Conservation (phyloP, 1,140 invertebrate species). For the Neuroterus valhalla region DNA sequence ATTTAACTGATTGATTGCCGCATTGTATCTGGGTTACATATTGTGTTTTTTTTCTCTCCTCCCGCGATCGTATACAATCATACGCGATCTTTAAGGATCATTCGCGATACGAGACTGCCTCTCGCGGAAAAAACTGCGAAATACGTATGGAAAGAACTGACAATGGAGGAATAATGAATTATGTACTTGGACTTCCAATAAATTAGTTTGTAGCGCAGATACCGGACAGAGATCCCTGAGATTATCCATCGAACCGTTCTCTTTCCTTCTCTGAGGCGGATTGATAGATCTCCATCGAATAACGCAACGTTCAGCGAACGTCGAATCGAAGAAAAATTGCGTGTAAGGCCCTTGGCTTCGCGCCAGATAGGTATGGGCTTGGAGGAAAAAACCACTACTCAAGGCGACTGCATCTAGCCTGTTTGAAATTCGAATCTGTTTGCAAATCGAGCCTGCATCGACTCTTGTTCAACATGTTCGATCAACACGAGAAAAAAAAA, state of each 20-base stretch:
- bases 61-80: not conserved
- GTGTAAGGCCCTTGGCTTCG: not conserved
- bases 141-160: conserved; percentile 44
- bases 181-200: conserved; percentile 48
- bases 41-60: not conserved
- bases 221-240: conserved; percentile 43
- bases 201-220: conserved; percentile 42
- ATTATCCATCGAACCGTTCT: conserved; percentile 60
- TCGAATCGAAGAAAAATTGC: conserved; percentile 10
- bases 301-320: conserved; percentile 30
- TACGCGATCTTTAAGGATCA: conserved; percentile 13
- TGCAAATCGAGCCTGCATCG: not conserved
- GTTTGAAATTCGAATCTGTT: conserved; percentile 23
- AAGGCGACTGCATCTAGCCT: conserved; percentile 5
- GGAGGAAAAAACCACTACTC: not conserved
- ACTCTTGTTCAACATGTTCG: not conserved
- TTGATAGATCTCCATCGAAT: conserved; percentile 61
- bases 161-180: conserved; percentile 59
- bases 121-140: conserved; percentile 35
- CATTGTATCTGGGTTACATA: conserved; percentile 24
- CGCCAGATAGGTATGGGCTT: not conserved
- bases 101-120: not conserved
- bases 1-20: conserved; percentile 34
- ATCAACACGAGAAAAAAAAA: not conserved
- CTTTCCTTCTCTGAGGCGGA: conserved; percentile 48